Evolutionary conservation across 2,113 vertebrate genomes (phyloP).

Genomic region (Pundamilia nyererei): DNA sequence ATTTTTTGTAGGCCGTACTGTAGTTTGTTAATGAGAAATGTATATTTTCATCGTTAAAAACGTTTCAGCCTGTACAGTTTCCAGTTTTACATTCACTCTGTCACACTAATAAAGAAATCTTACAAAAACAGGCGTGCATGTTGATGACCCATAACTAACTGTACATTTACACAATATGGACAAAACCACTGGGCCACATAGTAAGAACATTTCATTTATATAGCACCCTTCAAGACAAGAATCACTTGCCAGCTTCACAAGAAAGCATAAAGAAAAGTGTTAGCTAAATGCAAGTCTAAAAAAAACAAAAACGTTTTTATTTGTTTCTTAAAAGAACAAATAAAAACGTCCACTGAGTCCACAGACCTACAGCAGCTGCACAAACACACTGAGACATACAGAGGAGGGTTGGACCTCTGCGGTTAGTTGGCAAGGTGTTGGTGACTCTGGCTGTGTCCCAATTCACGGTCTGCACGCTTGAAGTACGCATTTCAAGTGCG

Average conservation of each 20-base stretch:
- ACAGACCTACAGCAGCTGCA: not conserved
- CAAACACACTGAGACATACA: not conserved
- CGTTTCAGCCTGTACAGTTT: not conserved
- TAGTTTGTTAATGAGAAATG: not conserved
- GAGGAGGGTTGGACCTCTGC: not conserved
- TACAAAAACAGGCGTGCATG: not conserved
- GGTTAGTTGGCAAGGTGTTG: not conserved
- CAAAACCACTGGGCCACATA: accelerated
- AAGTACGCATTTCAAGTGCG: too few relatives aligned
- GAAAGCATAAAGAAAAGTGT: not conserved
- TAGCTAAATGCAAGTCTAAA: accelerated
- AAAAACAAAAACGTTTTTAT: accelerated
- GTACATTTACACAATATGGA: not conserved
- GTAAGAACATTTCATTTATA: not conserved
- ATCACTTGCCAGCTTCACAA: not conserved
- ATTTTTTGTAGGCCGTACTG: not conserved
- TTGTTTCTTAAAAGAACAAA: not conserved
- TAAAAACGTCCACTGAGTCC: accelerated
- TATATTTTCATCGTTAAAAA: not conserved
- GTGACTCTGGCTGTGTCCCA: not conserved
- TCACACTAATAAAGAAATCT: not conserved
- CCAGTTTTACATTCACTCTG: not conserved
- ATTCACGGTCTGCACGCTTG: too few relatives aligned
- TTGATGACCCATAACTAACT: not conserved
- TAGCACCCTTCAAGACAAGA: not conserved